Percentiles rank a stretch among this genome's conserved stretches.
phyloP scores from a whole-genome alignment of 2,888 invertebrate species.

The Sphinx pinastri region DNA sequence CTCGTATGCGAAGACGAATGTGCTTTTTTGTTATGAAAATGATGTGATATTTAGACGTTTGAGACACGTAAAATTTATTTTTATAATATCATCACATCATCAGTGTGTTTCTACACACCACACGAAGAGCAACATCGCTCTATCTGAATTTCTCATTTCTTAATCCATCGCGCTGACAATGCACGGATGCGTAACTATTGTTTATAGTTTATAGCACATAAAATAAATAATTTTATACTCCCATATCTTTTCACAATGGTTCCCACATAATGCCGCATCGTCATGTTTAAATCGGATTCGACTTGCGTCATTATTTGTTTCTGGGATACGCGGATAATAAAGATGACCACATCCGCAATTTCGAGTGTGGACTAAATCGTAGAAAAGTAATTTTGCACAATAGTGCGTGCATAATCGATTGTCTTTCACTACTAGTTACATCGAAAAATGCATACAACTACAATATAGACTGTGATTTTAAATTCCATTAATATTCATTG shows the following conservation, averaged over 20 bases:
- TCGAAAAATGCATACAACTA: background rate
- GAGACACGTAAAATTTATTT: too few relatives aligned
- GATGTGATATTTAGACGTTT: too few relatives aligned
- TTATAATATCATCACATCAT: background rate
- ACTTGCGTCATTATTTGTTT: constrained; percentile 42
- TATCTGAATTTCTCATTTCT: background rate
- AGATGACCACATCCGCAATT: constrained; percentile 58
- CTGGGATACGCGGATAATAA: constrained; percentile 48
- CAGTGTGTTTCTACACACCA: background rate
- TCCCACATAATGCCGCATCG: constrained; percentile 24
- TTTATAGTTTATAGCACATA: constrained; percentile 25
- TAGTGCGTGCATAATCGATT: background rate
- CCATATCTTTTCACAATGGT: constrained; percentile 25
- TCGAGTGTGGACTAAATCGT: constrained; percentile 31
- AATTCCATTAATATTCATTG: background rate
- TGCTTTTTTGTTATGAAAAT: too few relatives aligned
- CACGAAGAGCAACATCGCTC: background rate
- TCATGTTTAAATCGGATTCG: constrained; percentile 34
- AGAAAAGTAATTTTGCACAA: background rate
- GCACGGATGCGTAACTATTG: constrained; percentile 20
- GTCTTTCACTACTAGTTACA: background rate
- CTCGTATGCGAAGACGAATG: too few relatives aligned
- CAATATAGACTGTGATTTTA: too few relatives aligned
- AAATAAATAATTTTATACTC: constrained; percentile 16
- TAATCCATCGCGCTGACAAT: constrained; percentile 8